Conservation (phyloP, 2,888 invertebrate genomes). For the Rutpela maculata region DNA sequence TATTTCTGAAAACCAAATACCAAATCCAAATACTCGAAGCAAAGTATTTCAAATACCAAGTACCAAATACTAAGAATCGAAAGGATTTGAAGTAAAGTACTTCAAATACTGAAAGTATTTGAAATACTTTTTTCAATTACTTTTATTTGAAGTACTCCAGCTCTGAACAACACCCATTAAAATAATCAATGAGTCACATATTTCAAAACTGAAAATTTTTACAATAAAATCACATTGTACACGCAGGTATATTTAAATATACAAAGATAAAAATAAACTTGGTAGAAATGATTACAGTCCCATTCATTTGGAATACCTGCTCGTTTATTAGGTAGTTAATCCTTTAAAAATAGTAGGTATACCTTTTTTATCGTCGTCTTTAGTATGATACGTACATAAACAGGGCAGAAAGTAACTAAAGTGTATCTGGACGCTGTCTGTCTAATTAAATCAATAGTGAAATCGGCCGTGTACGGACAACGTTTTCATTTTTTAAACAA, state of each 20-base stretch:
- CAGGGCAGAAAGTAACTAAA: constrained; percentile 21
- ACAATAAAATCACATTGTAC: no score
- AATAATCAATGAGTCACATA: no score
- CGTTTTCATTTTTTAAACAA: constrained; percentile 53
- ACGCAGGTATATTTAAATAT: neutral
- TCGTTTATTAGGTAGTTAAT: constrained; percentile 34
- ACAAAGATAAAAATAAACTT: constrained; percentile 1
- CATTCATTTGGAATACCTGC: constrained; percentile 9
- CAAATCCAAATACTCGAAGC: no score
- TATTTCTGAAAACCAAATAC: no score
- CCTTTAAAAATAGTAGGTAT: constrained; percentile 14
- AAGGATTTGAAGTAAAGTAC: no score
- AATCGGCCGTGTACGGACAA: constrained; percentile 58
- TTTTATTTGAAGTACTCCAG: no score
- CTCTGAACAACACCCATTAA: no score
- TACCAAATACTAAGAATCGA: no score
- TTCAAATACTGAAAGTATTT: no score
- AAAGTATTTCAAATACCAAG: no score
- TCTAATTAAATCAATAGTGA: constrained; percentile 63
- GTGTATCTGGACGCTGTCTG: constrained; percentile 52
- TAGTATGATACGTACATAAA: constrained; percentile 33
- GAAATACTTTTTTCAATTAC: no score
- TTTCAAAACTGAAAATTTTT: no score
- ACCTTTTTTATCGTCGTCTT: constrained; percentile 23
- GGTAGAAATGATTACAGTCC: neutral